Conservation (phyloP, 2,113 vertebrate species). For the Pomatostomus ruficeps region DNA sequence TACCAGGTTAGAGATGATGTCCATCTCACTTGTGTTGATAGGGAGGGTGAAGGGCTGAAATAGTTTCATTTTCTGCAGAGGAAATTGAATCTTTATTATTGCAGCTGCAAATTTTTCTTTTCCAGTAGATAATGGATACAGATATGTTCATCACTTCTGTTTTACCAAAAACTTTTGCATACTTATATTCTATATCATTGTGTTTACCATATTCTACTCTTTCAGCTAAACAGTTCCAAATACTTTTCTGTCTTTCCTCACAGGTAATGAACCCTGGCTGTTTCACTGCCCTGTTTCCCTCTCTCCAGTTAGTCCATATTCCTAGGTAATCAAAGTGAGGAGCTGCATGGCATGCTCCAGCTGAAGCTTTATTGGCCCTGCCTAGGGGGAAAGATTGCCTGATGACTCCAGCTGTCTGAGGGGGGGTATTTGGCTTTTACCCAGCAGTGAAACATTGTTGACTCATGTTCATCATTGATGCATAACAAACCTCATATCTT, state of each 20-base stretch:
- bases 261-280: neutral
- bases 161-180: neutral
- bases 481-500: neutral
- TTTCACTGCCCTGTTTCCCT: neutral
- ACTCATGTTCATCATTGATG: neutral
- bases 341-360: neutral
- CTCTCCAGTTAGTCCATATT: neutral
- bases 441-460: neutral
- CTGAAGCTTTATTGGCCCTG: neutral
- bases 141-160: neutral
- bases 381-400: neutral
- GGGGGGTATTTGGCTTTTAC: neutral
- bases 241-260: neutral
- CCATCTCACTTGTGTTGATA: neutral
- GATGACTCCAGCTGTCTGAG: neutral
- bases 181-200: rapidly evolving
- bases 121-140: neutral
- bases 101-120: neutral
- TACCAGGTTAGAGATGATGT: neutral
- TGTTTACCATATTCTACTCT: neutral
- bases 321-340: neutral
- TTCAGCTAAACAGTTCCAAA: neutral
- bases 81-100: neutral
- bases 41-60: neutral
- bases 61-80: neutral